Base-by-base conservation (phyloP, 2,797 vertebrate species). In the Erpetoichthys calabaricus region DNA sequence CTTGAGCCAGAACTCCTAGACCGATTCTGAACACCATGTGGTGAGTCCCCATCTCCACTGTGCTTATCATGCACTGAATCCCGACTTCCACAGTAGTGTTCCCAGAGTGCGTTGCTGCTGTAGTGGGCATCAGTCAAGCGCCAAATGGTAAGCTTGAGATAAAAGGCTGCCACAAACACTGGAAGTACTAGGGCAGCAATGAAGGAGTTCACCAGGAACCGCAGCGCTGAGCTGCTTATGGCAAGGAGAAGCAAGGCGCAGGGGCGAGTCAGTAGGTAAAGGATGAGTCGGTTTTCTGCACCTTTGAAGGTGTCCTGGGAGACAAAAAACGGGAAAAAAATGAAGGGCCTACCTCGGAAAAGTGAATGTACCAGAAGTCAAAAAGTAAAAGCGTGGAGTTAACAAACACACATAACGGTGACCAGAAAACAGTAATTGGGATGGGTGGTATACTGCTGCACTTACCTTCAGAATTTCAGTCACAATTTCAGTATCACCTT, bases 381-480 rank as follows among this genome's bases (percentile, higher is more conserved):
- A 10, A 44, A 10, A 41, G 44, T 2, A n/a, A 45, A 42, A 8
- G 41, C 3, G 6, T 42, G 6, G 4, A 42, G 4, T 45, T 51
- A 4, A 46, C 43, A 10, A 4, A 42, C 41, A 4, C 5, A 6
- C 42, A 42, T 7, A 42, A 50, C 10, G 45, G 8, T 10, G 10
- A 25, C 50, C 5, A 6, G 42, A 42, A 8, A 42, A 50, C 10
- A 44, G 8, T 10, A 10, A 51, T 25, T 51, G 50, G 41, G 50
- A 51, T 51, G 5, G 41, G 41, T 51, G 8, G 5, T 51, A 5
- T 51, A 51, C n/a, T 51, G 41, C 50, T n/a, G 6, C 68, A 46
- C 59, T 51, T 5, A 93, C 91, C 88, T 91, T 92, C 53, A 94
- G 74, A 56, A 94, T 86, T 64, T 84, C 85, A 80, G 90, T 87